A percentile compares a stretch with the other conserved stretches of the same genome.
Conservation (phyloP, 2,113 vertebrate species). For the Malurus melanocephalus region DNA sequence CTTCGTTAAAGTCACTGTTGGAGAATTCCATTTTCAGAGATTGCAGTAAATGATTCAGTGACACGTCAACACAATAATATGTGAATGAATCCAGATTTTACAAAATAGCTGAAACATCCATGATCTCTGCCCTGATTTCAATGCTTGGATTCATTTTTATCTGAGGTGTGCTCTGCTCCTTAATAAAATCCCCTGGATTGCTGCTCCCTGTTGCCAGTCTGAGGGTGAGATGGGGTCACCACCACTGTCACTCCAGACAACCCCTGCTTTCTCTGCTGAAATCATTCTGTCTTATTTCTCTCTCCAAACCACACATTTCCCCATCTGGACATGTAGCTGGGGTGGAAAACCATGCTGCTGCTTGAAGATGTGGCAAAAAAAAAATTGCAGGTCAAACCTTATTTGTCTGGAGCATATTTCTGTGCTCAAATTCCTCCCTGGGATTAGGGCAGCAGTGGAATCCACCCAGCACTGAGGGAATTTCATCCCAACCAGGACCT, state of each 20-base stretch:
- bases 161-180: neutral
- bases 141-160: neutral
- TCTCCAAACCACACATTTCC: neutral
- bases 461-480: neutral
- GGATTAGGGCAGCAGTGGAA: accelerated
- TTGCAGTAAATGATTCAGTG: neutral
- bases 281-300: neutral
- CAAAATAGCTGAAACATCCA: neutral
- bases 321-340: neutral
- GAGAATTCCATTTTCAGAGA: neutral
- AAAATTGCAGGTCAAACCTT: neutral
- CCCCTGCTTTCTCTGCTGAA: neutral
- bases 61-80: neutral
- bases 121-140: neutral
- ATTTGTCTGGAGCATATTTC: neutral
- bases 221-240: neutral
- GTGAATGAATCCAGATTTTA: neutral
- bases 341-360: neutral
- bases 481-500: neutral
- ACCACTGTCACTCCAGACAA: neutral
- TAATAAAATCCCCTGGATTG: neutral
- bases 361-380: neutral
- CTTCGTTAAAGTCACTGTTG: neutral
- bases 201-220: neutral
- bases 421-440: neutral